A percentile compares a stretch with the other conserved stretches of the same genome.
Conservation (phyloP, 1,140 invertebrate genomes). For the Drosophila mojavensis region DNA sequence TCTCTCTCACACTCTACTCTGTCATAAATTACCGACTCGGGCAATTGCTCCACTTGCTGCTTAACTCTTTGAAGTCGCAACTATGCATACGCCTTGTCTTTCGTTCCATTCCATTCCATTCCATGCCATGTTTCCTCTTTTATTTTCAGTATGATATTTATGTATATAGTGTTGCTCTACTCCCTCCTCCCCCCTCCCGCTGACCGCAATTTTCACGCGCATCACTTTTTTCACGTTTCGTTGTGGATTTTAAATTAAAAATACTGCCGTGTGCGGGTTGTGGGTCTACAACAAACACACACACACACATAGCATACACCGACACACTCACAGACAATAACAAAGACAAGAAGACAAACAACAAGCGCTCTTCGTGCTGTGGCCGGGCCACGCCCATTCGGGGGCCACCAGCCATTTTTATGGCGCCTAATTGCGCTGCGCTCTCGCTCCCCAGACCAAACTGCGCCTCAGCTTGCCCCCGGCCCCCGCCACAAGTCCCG, state of each 20-base stretch:
- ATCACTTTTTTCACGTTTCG: conserved; percentile 53
- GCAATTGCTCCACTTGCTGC: too few species aligned
- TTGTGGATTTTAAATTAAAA: conserved; percentile 80
- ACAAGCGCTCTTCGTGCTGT: conserved; percentile 27
- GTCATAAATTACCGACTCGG: too few species aligned
- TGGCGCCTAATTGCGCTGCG: conserved; percentile 78
- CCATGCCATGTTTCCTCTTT: background rate
- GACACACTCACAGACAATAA: conserved; percentile 18
- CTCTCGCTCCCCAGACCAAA: conserved; percentile 27
- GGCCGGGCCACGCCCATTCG: conserved; percentile 65
- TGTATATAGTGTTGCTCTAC: background rate
- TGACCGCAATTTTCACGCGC: conserved; percentile 53
- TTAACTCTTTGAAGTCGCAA: too few species aligned
- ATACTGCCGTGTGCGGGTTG: conserved; percentile 65
- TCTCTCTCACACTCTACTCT: too few species aligned
- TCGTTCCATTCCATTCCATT: background rate
- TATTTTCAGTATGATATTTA: too few species aligned
- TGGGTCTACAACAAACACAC: conserved; percentile 42
- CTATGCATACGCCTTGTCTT: background rate
- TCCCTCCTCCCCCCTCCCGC: background rate
- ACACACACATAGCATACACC: conserved; percentile 2
- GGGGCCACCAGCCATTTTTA: conserved; percentile 74
- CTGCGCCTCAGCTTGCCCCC: conserved; percentile 17
- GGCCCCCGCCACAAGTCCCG: conserved; percentile 7
- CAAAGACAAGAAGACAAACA: conserved; percentile 70